phyloP scores from a whole-genome alignment of 2,888 invertebrate species.

The Dascillus cervinus region DNA sequence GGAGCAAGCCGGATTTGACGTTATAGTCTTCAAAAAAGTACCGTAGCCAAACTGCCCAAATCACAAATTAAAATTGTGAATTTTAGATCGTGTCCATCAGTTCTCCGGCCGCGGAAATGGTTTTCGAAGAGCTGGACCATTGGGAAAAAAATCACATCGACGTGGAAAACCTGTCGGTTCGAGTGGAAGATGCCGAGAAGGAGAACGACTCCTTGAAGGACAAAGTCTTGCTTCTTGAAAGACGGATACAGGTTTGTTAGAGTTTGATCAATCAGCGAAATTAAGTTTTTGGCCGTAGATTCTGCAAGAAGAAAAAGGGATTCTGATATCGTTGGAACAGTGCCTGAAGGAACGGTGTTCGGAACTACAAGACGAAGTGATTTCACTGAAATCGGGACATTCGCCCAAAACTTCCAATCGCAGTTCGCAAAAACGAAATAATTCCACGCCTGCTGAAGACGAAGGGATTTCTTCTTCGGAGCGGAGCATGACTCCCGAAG shows the following conservation, averaged over 20 bases:
- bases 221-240: constrained; percentile 62
- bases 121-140: constrained; percentile 62
- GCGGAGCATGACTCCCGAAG: constrained; percentile 67
- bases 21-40: constrained; percentile 53
- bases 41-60: no score
- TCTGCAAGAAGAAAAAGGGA: constrained; percentile 69
- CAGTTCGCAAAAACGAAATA: constrained; percentile 11
- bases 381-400: constrained; percentile 50
- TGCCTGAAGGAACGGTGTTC: constrained; percentile 69
- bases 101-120: constrained; percentile 54
- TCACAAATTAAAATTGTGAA: no score
- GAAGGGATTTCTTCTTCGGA: constrained; percentile 86
- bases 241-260: constrained; percentile 55
- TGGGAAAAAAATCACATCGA: constrained; percentile 75
- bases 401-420: constrained; percentile 28
- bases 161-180: constrained; percentile 64
- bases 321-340: constrained; percentile 63
- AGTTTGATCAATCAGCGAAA: neutral
- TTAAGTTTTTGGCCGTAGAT: constrained; percentile 43
- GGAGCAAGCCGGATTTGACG: constrained; percentile 73
- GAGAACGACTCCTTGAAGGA: constrained; percentile 57
- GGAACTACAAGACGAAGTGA: constrained; percentile 65
- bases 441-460: constrained; percentile 74
- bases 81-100: constrained; percentile 57
- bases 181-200: constrained; percentile 62